Conservation (phyloP, 2,888 invertebrate species). For the Volucella zonaria region DNA sequence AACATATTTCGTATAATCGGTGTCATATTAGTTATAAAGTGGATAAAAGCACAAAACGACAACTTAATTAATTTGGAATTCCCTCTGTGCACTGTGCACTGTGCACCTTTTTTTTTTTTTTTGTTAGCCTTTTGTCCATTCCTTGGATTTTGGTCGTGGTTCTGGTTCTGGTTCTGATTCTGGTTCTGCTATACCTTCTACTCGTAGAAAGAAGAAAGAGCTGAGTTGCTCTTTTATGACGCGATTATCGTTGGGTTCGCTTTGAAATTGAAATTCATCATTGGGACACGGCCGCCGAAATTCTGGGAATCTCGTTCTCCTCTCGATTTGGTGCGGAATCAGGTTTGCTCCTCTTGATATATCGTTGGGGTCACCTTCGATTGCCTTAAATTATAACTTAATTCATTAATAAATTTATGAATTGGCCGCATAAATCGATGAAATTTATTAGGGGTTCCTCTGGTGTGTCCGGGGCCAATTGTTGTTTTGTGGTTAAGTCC, state of each 20-base stretch:
- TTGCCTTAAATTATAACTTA: slow-evolving; percentile 79
- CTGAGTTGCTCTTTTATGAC: slow-evolving; percentile 24
- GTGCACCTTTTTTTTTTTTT: slow-evolving; percentile 20
- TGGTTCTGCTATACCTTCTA: too few species aligned
- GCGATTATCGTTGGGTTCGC: slow-evolving; percentile 29
- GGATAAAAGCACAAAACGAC: slow-evolving; percentile 82
- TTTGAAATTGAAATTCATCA: slow-evolving; percentile 41
- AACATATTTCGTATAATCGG: slow-evolving; percentile 83
- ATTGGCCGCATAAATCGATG: slow-evolving; percentile 80
- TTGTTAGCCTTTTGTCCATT: neutral
- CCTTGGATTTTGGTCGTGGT: slow-evolving; percentile 23
- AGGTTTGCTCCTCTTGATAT: slow-evolving; percentile 59
- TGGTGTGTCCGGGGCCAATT: slow-evolving; percentile 12
- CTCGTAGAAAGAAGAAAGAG: too few species aligned
- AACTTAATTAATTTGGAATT: slow-evolving; percentile 82
- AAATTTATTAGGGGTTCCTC: slow-evolving; percentile 77
- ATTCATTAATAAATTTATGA: slow-evolving; percentile 82
- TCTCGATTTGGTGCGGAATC: slow-evolving; percentile 28
- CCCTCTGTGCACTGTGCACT: slow-evolving; percentile 71
- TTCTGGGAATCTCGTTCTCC: slow-evolving; percentile 46
- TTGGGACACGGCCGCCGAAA: slow-evolving; percentile 16
- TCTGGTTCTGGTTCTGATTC: slow-evolving; percentile 31
- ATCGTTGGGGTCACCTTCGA: slow-evolving; percentile 44
- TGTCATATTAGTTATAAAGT: slow-evolving; percentile 83
- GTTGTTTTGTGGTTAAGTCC: slow-evolving; percentile 32